Evolutionary conservation across 1,140 invertebrate species (phyloP), one percentile per base, ranked within the genome.

Genomic region (Philopotamus ludificatus): DNA sequence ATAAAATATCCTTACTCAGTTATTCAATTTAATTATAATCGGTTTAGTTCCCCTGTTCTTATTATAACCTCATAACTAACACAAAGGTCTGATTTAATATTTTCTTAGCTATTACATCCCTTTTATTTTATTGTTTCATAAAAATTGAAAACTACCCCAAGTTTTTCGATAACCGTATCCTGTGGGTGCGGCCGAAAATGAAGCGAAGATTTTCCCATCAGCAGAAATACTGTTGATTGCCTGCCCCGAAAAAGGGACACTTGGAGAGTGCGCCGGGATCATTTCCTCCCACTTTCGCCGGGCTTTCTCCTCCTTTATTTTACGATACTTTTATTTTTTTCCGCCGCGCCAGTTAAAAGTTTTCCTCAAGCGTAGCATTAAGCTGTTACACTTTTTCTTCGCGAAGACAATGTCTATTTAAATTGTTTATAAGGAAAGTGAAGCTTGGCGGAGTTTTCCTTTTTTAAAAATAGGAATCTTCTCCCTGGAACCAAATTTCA

Each of bases 321-420:
- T 22, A 58, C 21, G 41, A 44, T 57, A 57, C 23, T 57, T 57
- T 57, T 53, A 53, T 58, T 60, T 60, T 60, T 47, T 23, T 39
- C 47, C 23, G 39, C 20, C 10, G 15, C 26, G 25, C 50, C 60
- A 63, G 60, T 63, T 63, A 63, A 63, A 63, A 63, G 45, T 63
- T 63, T 63, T 45, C 3, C 15, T 18, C 18, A n/a, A 63, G 25
- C 45, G 3, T 23, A n/a, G 23, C 47, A 63, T 63, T 51, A 53
- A 63, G 60, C 60, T 63, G 47, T 53, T 50, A 51, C 47, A 63
- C 55, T 58, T 45, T 58, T 45, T 42, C 41, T 2, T 28, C 3
- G 39, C 15, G 55, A 58, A 44, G 55, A 58, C 55, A 58, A 58
- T 58, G 55, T 58, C 55, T 58, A 58, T 58, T 58, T 58, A 58